Evolutionary conservation across 1,140 invertebrate species (phyloP).

Genomic region (Musca vetustissima): DNA sequence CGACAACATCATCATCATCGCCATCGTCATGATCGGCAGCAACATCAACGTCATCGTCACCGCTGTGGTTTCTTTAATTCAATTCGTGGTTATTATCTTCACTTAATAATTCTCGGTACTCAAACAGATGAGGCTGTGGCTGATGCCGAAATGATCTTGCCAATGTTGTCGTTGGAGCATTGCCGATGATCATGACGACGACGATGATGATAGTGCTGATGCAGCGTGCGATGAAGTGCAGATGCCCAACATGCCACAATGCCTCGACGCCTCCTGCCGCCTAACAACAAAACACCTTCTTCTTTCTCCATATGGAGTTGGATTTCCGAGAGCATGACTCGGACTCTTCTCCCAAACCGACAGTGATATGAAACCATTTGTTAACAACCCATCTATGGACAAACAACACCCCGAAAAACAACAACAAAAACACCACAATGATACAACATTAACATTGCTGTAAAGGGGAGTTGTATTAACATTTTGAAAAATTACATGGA

Average conservation of each 20-base stretch:
- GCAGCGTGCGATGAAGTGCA: no score
- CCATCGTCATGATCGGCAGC: neutral
- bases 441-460: no score
- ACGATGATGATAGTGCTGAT: no score
- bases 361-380: constrained; percentile 13
- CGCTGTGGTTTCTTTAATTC: neutral
- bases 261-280: no score
- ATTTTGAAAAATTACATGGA: constrained; percentile 23
- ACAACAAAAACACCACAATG: no score
- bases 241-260: no score
- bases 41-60: constrained; percentile 6
- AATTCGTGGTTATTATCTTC: constrained; percentile 1
- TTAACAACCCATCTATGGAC: neutral
- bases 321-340: no score
- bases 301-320: neutral
- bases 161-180: no score
- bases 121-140: neutral
- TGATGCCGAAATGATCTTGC: no score
- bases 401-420: no score
- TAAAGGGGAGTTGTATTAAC: neutral
- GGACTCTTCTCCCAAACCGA: neutral
- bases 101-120: constrained; percentile 13
- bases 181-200: no score
- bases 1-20: constrained; percentile 1
- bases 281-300: constrained; percentile 11